These are phyloP conservation scores for Polypedilum vanderplanki DNA, from an alignment of 1,140 invertebrate genomes.

Conservation along the genomic window DNA sequence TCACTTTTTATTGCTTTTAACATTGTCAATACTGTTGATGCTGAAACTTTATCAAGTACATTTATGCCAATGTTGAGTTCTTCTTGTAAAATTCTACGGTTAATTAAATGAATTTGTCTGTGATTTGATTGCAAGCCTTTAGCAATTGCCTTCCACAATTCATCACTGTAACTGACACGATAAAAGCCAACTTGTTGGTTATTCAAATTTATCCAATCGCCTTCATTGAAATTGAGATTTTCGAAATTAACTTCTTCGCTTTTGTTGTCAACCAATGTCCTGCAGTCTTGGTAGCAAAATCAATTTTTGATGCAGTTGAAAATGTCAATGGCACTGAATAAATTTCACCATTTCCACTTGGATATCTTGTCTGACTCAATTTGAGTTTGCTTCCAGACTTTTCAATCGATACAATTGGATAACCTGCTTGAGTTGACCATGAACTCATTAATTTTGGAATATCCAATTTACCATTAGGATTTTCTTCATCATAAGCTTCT, in stretches of 20 bases:
- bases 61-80: neutral
- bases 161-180: slow-evolving; percentile 49
- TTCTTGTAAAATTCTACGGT: slow-evolving; percentile 45
- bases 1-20: neutral
- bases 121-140: slow-evolving; percentile 41
- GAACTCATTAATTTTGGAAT: slow-evolving; percentile 65
- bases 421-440: slow-evolving; percentile 79
- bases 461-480: neutral
- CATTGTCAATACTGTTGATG: neutral
- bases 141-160: slow-evolving; percentile 47
- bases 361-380: neutral
- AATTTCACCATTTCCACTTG: neutral
- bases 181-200: slow-evolving; percentile 52
- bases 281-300: neutral
- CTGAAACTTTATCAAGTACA: neutral
- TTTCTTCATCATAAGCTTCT: neutral
- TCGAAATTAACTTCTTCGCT: neutral
- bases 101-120: slow-evolving; percentile 51
- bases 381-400: neutral
- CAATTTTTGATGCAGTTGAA: neutral
- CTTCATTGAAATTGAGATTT: neutral
- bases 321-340: neutral
- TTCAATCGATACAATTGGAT: slow-evolving; percentile 44
- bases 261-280: neutral
- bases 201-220: slow-evolving; percentile 50